Evolutionary conservation across 2,888 invertebrate genomes (phyloP).

Genomic region (Sipha maydis): DNA sequence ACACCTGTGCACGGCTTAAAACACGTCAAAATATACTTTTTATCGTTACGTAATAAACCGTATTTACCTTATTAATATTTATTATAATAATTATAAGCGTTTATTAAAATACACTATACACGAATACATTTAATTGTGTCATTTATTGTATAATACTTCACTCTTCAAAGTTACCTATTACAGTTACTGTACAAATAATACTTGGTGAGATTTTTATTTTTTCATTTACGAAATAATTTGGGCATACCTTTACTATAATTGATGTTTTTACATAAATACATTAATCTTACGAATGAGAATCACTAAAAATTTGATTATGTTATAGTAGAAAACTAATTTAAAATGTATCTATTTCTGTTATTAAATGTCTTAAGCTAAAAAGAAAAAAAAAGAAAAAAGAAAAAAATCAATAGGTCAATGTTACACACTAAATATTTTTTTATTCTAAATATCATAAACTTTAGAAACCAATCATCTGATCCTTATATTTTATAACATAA

Average conservation of each 20-base stretch:
- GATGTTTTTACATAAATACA: too few species aligned
- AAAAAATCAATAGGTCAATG: background rate
- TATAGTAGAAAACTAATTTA: background rate
- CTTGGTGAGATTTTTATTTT: too few species aligned
- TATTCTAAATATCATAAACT: background rate
- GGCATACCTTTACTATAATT: too few species aligned
- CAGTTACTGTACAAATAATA: too few species aligned
- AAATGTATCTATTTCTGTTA: background rate
- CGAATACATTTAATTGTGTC: too few species aligned
- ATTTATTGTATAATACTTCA: too few species aligned
- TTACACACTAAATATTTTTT: background rate
- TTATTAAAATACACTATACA: background rate
- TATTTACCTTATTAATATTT: background rate
- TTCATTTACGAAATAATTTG: too few species aligned
- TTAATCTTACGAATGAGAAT: too few species aligned
- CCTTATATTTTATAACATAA: slow-evolving; percentile 10
- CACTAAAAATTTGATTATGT: background rate
- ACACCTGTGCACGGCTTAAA: too few species aligned
- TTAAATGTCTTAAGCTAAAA: background rate
- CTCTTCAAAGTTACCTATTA: too few species aligned
- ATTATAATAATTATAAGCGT: background rate
- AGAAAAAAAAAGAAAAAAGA: background rate
- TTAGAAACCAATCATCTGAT: background rate
- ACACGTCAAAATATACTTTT: background rate
- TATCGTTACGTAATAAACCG: background rate